Evolutionary conservation across 2,113 vertebrate species (phyloP).

Genomic region (Rhinoderma darwinii): DNA sequence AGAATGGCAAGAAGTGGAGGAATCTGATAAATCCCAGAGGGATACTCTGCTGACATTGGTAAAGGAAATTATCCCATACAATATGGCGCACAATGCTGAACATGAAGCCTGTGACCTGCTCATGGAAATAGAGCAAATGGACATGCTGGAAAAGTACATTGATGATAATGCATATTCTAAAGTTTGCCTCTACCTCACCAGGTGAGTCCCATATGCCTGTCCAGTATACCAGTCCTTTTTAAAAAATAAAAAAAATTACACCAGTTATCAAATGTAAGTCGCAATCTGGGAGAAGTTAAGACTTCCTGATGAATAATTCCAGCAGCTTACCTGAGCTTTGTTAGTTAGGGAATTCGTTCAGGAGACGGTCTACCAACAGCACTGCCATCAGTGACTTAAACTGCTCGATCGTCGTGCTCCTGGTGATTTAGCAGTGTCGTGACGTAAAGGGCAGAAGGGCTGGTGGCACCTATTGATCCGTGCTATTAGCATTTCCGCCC

Average conservation of each 20-base stretch:
- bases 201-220: constrained; percentile 70
- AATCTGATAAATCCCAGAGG: constrained; percentile 90
- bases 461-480: too few species aligned
- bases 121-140: constrained; percentile 96
- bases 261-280: background rate
- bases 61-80: constrained; percentile 95
- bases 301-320: too few species aligned
- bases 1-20: constrained; percentile 98
- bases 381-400: too few species aligned
- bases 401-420: too few species aligned
- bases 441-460: too few species aligned
- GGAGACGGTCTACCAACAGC: too few species aligned
- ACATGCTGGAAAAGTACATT: constrained; percentile 95
- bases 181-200: constrained; percentile 97
- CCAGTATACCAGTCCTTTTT: background rate
- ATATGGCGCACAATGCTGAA: constrained; percentile 98
- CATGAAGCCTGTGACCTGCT: constrained; percentile 96
- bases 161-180: constrained; percentile 96
- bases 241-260: background rate
- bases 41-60: constrained; percentile 91
- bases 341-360: too few species aligned
- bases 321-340: too few species aligned
- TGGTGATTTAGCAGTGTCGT: too few species aligned
- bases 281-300: too few species aligned
- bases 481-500: too few species aligned